Percentiles rank a stretch among this genome's conserved stretches.
These are phyloP conservation scores for Amblyteles armatorius DNA, from an alignment of 2,888 invertebrate genomes.

Conservation along the genomic window DNA sequence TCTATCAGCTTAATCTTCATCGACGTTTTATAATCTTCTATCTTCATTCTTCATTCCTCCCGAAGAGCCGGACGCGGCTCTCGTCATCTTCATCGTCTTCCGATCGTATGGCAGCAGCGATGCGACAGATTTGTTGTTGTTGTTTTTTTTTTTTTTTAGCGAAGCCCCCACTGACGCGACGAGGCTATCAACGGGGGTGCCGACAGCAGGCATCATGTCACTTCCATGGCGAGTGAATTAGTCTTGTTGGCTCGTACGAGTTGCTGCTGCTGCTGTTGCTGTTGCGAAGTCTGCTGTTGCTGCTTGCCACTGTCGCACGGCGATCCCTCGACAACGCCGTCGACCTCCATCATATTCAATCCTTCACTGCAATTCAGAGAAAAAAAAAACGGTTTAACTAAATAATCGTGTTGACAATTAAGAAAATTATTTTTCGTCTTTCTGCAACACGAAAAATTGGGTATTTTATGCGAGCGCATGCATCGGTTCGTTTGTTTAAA, in stretches of 20 bases:
- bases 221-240: conserved; percentile 87
- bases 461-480: too few species aligned
- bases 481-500: too few species aligned
- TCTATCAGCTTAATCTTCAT: neutral
- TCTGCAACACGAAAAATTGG: too few species aligned
- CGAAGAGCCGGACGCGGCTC: neutral
- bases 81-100: neutral
- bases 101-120: conserved; percentile 39
- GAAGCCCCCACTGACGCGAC: conserved; percentile 83
- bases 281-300: conserved; percentile 70
- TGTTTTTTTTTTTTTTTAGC: conserved; percentile 71
- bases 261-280: conserved; percentile 78
- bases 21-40: neutral
- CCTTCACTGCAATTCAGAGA: conserved; percentile 80
- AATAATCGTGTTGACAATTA: too few species aligned
- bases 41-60: conserved; percentile 17
- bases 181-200: conserved; percentile 81
- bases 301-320: conserved; percentile 81
- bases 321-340: conserved; percentile 79
- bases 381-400: neutral
- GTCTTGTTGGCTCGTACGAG: conserved; percentile 86
- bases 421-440: too few species aligned
- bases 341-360: conserved; percentile 82
- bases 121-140: conserved; percentile 42
- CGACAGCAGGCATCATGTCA: conserved; percentile 86